phyloP scores from a whole-genome alignment of 2,797 vertebrate species.

The Psittacula derbiana region DNA sequence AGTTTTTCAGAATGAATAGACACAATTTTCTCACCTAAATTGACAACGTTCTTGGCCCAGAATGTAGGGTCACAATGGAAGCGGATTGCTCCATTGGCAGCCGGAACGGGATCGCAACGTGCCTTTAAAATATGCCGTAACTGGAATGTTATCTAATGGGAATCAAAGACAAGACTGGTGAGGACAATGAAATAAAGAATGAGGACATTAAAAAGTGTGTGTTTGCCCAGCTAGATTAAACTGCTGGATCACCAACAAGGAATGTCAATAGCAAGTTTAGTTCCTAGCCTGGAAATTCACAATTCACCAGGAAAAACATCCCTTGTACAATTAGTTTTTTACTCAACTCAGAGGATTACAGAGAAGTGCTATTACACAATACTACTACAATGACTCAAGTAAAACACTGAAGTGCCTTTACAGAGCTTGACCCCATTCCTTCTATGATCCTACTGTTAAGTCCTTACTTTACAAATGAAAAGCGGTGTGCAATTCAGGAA shows the following conservation, averaged over 20 bases:
- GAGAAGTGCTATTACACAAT: background rate
- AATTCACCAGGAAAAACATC: background rate
- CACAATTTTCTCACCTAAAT: slow-evolving; percentile 85
- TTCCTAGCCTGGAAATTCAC: background rate
- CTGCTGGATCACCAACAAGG: background rate
- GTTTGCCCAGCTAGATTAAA: background rate
- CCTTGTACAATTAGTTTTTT: background rate
- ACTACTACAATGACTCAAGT: background rate
- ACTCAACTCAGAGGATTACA: background rate
- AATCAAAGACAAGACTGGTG: background rate
- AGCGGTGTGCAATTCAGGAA: background rate
- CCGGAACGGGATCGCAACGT: slow-evolving; percentile 90
- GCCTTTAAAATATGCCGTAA: slow-evolving; percentile 93
- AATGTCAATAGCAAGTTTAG: background rate
- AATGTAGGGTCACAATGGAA: slow-evolving; percentile 98
- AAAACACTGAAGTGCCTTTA: background rate
- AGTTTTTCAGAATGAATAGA: background rate
- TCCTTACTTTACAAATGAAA: background rate
- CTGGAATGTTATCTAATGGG: slow-evolving; percentile 91
- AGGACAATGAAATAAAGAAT: background rate
- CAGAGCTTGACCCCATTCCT: background rate
- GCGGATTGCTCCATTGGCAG: slow-evolving; percentile 92
- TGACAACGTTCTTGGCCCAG: slow-evolving; percentile 99
- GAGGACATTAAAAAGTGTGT: background rate
- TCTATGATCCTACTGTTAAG: background rate